Percentiles rank a stretch among this genome's conserved stretches.
phyloP scores from a whole-genome alignment of 2,888 invertebrate species.

The Caenorhabditis uteleia region DNA sequence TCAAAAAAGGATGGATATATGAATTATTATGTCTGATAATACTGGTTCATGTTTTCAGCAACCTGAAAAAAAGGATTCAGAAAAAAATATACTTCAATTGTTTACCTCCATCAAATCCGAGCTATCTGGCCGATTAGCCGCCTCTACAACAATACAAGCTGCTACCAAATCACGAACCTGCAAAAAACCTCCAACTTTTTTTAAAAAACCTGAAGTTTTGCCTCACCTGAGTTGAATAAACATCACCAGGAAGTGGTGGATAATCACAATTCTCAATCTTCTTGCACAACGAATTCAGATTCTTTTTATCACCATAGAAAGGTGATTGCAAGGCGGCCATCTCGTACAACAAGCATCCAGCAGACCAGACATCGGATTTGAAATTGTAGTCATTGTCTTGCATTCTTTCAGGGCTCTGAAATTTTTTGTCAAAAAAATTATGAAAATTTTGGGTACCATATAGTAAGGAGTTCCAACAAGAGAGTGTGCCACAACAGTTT shows the following conservation, averaged over 20 bases:
- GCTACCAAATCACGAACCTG: slow-evolving; percentile 52
- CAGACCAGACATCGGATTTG: slow-evolving; percentile 80
- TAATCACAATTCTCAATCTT: slow-evolving; percentile 76
- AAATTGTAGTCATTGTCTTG: slow-evolving; percentile 78
- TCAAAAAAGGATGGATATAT: too few species aligned
- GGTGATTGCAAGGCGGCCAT: slow-evolving; percentile 75
- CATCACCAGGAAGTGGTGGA: slow-evolving; percentile 76
- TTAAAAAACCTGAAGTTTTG: too few species aligned
- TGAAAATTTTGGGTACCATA: slow-evolving; percentile 73
- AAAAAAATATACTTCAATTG: not conserved
- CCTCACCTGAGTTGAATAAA: slow-evolving; percentile 68
- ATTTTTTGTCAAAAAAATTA: too few species aligned
- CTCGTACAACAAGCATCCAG: slow-evolving; percentile 80
- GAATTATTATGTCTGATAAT: too few species aligned
- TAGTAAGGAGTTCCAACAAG: slow-evolving; percentile 81
- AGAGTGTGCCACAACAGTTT: slow-evolving; percentile 78
- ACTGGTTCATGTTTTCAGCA: slow-evolving; percentile 45
- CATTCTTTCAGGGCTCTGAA: slow-evolving; percentile 76
- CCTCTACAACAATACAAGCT: slow-evolving; percentile 31
- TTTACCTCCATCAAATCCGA: slow-evolving; percentile 54
- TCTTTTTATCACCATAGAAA: slow-evolving; percentile 77
- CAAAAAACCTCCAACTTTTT: not conserved
- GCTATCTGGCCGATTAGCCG: slow-evolving; percentile 61
- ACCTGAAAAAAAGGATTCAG: slow-evolving; percentile 25
- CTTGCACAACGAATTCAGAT: slow-evolving; percentile 76